phyloP scores from a whole-genome alignment of 1,140 invertebrate genomes.

The Pristionchus pacificus region DNA sequence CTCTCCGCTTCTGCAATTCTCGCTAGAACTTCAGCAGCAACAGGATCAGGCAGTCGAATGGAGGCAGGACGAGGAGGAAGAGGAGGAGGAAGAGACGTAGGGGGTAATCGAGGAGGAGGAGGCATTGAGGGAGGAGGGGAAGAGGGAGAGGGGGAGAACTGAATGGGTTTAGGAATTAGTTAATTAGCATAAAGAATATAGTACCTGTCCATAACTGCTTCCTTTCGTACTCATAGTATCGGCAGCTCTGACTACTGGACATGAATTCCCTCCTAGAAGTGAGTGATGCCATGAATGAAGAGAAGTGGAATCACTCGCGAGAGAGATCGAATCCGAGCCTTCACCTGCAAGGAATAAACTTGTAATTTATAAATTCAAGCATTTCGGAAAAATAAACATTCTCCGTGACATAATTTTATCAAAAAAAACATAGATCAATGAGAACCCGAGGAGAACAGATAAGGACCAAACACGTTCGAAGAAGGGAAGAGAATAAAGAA shows the following conservation, averaged over 20 bases:
- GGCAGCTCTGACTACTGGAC: slow-evolving; percentile 35
- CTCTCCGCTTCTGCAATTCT: background rate
- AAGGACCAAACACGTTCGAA: too few relatives aligned
- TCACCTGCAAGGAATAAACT: slow-evolving; percentile 23
- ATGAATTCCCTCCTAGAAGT: background rate
- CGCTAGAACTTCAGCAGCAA: background rate
- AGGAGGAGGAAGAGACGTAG: slow-evolving; percentile 37
- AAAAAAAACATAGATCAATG: too few relatives aligned
- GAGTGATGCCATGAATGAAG: slow-evolving; percentile 38
- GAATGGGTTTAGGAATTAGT: too few relatives aligned
- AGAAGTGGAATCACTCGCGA: slow-evolving; percentile 39
- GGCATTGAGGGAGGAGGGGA: background rate
- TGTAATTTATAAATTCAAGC: too few relatives aligned
- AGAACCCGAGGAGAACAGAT: too few relatives aligned
- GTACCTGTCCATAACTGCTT: too few relatives aligned
- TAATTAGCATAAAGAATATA: too few relatives aligned
- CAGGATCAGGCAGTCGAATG: slow-evolving; percentile 18
- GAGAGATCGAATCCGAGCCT: slow-evolving; percentile 15
- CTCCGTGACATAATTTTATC: too few relatives aligned
- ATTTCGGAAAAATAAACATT: too few relatives aligned
- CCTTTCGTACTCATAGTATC: slow-evolving; percentile 41
- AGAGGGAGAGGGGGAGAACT: slow-evolving; percentile 1
- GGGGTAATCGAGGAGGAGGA: slow-evolving; percentile 8
- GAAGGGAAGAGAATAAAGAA: background rate
- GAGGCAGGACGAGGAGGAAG: slow-evolving; percentile 36